These are phyloP conservation scores for Dascillus cervinus DNA, from an alignment of 2,888 invertebrate genomes.

Conservation along the genomic window DNA sequence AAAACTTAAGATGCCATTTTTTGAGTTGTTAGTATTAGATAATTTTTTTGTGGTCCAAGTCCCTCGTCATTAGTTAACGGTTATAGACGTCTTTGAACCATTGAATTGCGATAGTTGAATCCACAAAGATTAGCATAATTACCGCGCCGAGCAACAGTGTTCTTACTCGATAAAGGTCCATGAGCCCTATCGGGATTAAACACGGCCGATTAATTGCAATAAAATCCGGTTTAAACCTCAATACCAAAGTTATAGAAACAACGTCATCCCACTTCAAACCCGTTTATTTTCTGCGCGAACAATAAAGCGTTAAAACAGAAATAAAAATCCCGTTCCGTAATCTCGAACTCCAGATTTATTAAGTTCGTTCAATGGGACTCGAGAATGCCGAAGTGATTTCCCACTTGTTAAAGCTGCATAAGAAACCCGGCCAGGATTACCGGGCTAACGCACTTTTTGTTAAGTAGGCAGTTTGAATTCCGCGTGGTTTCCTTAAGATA, in stretches of 20 bases:
- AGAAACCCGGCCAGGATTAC: slow-evolving; percentile 1
- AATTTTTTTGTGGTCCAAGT: too few relatives aligned
- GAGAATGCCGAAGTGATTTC: not conserved
- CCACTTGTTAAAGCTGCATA: not conserved
- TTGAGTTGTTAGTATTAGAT: too few relatives aligned
- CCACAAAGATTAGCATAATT: not conserved
- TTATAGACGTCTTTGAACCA: too few relatives aligned
- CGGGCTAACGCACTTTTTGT: slow-evolving; percentile 7
- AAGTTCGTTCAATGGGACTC: not conserved
- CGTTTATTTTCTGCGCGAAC: not conserved
- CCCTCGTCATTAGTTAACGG: too few relatives aligned
- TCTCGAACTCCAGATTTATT: not conserved
- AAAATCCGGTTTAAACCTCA: not conserved
- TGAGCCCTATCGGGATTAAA: not conserved
- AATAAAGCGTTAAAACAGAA: too few relatives aligned
- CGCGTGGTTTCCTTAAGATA: slow-evolving; percentile 8
- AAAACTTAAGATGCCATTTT: too few relatives aligned
- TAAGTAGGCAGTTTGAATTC: slow-evolving; percentile 17
- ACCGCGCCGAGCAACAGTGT: not conserved
- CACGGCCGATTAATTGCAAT: not conserved
- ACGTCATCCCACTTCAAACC: too few relatives aligned
- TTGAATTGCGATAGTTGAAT: not conserved
- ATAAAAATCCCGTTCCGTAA: not conserved
- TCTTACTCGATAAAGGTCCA: not conserved
- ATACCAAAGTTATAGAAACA: not conserved